A percentile compares a stretch with the other conserved stretches of the same genome.
These are phyloP conservation scores for Polia nebulosa DNA, from an alignment of 2,888 invertebrate genomes.

Conservation along the genomic window DNA sequence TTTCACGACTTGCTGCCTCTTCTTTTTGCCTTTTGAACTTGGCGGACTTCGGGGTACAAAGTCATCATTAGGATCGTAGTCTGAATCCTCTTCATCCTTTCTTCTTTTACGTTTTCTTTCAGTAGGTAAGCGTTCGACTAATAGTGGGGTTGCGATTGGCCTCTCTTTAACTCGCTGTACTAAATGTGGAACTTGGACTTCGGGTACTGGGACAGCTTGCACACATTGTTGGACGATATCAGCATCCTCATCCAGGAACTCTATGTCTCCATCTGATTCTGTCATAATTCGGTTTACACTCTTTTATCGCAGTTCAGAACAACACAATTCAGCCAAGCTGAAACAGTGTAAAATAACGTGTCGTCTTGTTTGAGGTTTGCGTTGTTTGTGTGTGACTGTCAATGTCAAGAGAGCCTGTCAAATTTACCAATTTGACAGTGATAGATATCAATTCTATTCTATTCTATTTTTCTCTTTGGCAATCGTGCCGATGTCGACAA, in stretches of 20 bases:
- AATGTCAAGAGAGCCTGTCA: neutral
- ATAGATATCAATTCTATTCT: too few relatives aligned
- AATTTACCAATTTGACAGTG: too few relatives aligned
- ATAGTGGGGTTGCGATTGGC: constrained; percentile 65
- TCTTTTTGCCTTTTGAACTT: constrained; percentile 62
- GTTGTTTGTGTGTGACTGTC: neutral
- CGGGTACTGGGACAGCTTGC: constrained; percentile 58
- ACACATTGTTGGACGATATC: constrained; percentile 86
- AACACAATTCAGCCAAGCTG: too few relatives aligned
- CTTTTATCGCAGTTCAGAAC: too few relatives aligned
- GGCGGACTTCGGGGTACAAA: constrained; percentile 62
- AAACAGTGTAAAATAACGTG: neutral
- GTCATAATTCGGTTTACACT: constrained; percentile 65
- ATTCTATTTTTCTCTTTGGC: too few relatives aligned
- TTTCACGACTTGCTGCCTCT: constrained; percentile 49
- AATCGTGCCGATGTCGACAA: too few relatives aligned
- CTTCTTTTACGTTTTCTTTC: constrained; percentile 70
- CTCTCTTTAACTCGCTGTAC: constrained; percentile 42
- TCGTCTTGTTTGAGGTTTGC: too few relatives aligned
- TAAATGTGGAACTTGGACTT: constrained; percentile 23
- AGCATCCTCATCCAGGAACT: constrained; percentile 88
- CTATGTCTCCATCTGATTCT: constrained; percentile 82
- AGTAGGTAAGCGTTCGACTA: constrained; percentile 71
- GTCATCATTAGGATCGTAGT: constrained; percentile 82
- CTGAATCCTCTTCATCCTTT: constrained; percentile 80